These are phyloP conservation scores for Thymelicus sylvestris DNA, from an alignment of 2,888 invertebrate genomes.

Conservation along the genomic window DNA sequence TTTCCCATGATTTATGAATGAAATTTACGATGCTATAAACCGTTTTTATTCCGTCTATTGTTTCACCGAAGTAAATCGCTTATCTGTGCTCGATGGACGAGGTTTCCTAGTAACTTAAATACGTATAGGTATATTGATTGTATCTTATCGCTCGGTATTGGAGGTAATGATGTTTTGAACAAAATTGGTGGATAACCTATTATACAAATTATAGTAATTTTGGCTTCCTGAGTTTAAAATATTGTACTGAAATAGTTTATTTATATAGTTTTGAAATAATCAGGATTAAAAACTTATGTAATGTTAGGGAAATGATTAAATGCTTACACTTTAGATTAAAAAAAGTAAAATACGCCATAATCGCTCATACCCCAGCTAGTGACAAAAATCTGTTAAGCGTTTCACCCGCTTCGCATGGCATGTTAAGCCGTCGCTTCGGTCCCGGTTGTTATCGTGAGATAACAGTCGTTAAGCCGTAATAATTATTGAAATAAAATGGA, in stretches of 20 bases:
- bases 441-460: no score
- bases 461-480: no score
- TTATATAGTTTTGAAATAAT: no score
- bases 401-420: no score
- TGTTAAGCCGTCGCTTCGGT: no score
- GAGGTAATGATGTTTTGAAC: slow-evolving; percentile 12
- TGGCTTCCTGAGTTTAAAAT: not conserved
- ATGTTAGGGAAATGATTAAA: no score
- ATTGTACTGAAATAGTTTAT: not conserved
- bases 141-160: slow-evolving; percentile 23
- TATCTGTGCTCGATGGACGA: not conserved
- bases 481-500: no score
- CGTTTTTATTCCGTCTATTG: slow-evolving; percentile 3
- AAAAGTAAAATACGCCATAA: no score
- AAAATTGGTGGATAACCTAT: not conserved
- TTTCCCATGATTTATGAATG: slow-evolving; percentile 7
- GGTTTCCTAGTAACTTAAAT: not conserved
- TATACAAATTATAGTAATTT: not conserved
- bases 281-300: no score
- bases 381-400: no score
- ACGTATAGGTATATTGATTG: not conserved
- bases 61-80: slow-evolving; percentile 7
- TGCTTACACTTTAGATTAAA: no score
- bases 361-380: no score
- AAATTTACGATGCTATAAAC: slow-evolving; percentile 20